Conservation (phyloP, 2,113 vertebrate genomes). For the Carassius auratus region DNA sequence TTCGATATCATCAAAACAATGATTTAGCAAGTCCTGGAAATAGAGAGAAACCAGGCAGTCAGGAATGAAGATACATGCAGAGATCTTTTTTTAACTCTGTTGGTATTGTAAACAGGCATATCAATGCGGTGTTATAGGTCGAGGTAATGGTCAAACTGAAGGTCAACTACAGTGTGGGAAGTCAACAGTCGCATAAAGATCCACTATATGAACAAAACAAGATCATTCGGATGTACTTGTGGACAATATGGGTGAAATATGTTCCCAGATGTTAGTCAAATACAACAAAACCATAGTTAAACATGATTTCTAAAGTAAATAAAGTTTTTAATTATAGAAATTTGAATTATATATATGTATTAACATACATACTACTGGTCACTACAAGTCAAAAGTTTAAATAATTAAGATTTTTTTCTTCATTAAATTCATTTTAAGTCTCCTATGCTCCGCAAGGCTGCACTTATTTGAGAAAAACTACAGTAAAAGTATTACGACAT, state of each 20-base stretch:
- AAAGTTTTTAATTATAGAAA: not conserved
- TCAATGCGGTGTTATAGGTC: not conserved
- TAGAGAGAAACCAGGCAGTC: not conserved
- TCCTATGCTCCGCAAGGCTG: not conserved
- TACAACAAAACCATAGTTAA: not conserved
- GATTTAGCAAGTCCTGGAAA: constrained; percentile 83
- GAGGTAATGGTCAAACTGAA: not conserved
- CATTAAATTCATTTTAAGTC: not conserved
- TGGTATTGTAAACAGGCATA: not conserved
- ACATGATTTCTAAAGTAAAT: not conserved
- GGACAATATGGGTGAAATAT: not conserved
- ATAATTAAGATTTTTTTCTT: too few relatives aligned
- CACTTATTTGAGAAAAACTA: not conserved
- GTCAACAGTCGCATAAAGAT: not conserved
- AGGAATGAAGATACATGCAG: not conserved
- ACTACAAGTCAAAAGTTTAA: too few relatives aligned
- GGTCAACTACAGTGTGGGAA: not conserved
- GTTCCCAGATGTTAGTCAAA: not conserved
- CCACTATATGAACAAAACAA: not conserved
- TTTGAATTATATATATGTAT: not conserved
- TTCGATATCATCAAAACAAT: constrained; percentile 88
- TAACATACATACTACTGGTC: not conserved
- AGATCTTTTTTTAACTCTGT: not conserved
- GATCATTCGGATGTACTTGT: not conserved
- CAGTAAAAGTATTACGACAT: not conserved